phyloP scores from a whole-genome alignment of 2,113 vertebrate species.

The Nothobranchius kuhntae region DNA sequence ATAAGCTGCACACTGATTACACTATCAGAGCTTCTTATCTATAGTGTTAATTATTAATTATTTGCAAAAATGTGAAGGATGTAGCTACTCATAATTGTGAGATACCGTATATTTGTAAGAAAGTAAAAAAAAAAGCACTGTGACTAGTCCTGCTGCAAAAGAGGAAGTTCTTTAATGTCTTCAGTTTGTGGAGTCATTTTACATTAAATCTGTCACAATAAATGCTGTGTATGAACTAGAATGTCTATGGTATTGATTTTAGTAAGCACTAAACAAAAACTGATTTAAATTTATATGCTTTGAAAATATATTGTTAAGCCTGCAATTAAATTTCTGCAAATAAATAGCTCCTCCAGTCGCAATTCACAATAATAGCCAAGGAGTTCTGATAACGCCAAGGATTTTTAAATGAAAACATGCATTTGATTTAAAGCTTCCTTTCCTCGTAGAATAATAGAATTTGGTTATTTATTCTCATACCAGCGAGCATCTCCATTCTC shows the following conservation, averaged over 20 bases:
- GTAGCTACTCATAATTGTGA: too few relatives aligned
- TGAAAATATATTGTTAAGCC: not conserved
- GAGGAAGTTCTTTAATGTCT: too few relatives aligned
- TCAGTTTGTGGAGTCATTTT: too few relatives aligned
- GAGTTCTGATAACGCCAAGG: not conserved
- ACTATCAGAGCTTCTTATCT: too few relatives aligned
- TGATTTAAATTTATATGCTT: not conserved
- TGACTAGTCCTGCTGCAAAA: not conserved
- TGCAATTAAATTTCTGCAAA: not conserved
- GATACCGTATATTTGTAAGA: not conserved
- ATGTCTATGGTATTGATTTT: not conserved
- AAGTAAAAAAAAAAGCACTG: not conserved
- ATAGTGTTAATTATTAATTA: too few relatives aligned
- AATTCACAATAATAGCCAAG: too few relatives aligned
- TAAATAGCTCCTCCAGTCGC: too few relatives aligned
- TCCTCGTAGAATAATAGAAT: not conserved
- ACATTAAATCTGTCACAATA: too few relatives aligned
- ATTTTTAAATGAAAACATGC: not conserved
- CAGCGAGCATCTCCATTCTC: constrained; percentile 1
- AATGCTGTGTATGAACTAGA: too few relatives aligned
- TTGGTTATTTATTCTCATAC: constrained; percentile 4
- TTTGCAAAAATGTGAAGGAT: too few relatives aligned
- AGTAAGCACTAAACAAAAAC: not conserved
- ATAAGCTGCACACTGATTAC: too few relatives aligned
- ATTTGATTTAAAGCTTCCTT: not conserved